Percentiles rank a stretch among this genome's conserved stretches.
Conservation (phyloP, 2,888 invertebrate genomes). For the Ecliptopera silaceata region DNA sequence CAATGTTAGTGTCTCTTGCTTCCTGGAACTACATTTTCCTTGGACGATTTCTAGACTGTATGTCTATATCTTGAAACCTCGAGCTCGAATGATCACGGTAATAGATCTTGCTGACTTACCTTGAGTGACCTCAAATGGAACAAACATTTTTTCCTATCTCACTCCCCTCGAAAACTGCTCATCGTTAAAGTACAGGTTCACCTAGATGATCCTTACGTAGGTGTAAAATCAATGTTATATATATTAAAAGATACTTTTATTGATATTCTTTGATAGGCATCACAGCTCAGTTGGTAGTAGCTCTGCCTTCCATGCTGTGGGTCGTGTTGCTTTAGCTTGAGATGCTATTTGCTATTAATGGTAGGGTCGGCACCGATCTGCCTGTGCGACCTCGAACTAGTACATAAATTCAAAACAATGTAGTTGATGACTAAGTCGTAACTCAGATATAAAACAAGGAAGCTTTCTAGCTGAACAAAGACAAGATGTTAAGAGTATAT, state of each 20-base stretch:
- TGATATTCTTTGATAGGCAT: too few species aligned
- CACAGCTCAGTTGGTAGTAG: too few species aligned
- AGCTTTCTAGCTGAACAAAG: conserved; percentile 14
- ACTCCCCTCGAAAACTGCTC: neutral
- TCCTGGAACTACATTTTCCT: too few species aligned
- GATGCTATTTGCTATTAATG: conserved; percentile 59
- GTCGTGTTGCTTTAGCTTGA: conserved; percentile 18
- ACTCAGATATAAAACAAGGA: conserved; percentile 12
- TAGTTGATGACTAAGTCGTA: conserved; percentile 37
- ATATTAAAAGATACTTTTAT: conserved; percentile 16
- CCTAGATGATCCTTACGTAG: neutral
- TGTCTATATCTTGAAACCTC: too few species aligned
- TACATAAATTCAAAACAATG: conserved; percentile 22
- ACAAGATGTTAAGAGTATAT: too few species aligned
- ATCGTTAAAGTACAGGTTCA: neutral
- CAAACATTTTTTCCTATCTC: neutral
- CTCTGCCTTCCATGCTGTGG: too few species aligned
- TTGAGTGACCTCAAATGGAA: neutral
- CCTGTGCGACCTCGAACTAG: conserved; percentile 48
- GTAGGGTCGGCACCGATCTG: conserved; percentile 41
- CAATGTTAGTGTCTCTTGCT: too few species aligned
- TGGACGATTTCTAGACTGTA: too few species aligned
- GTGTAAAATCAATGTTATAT: neutral
- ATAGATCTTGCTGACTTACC: neutral
- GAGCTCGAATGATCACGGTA: neutral